These are phyloP conservation scores for Sinodicranocentrus sp. DNA, from an alignment of 2,888 invertebrate genomes.

Conservation along the genomic window DNA sequence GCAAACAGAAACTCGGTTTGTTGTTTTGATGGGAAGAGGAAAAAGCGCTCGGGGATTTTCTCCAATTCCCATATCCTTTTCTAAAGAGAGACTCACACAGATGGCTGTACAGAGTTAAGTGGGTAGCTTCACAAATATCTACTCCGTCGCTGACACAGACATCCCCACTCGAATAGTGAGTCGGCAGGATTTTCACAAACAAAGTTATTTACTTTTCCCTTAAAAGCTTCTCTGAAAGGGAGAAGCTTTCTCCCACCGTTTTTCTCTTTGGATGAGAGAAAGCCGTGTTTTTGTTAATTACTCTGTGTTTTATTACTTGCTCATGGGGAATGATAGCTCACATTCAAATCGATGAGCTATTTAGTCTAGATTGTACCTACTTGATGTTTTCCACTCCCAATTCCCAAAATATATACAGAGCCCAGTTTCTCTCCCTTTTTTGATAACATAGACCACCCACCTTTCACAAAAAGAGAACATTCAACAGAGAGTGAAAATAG, in stretches of 20 bases:
- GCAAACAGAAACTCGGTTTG: conserved; percentile 49
- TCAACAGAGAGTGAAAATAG: conserved; percentile 41
- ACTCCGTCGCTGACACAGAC: background rate
- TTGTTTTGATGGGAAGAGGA: conserved; percentile 63
- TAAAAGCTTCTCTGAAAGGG: conserved; percentile 28
- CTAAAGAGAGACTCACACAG: too few species aligned
- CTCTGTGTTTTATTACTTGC: conserved; percentile 20
- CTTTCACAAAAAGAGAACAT: background rate
- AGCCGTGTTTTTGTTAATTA: conserved; percentile 52
- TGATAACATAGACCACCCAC: background rate
- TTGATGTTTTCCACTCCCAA: background rate
- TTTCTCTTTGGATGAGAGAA: background rate
- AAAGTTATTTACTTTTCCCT: conserved; percentile 42
- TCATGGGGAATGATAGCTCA: background rate
- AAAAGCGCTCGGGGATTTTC: conserved; percentile 64
- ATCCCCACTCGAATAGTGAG: background rate
- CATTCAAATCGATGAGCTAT: conserved; percentile 57
- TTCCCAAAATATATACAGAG: background rate
- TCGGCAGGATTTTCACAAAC: conserved; percentile 52
- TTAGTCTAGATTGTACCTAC: too few species aligned
- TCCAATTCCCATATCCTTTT: conserved; percentile 58
- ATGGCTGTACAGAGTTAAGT: too few species aligned
- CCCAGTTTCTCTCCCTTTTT: conserved; percentile 4
- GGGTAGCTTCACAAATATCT: background rate
- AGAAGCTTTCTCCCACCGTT: background rate